Base-by-base conservation (phyloP, 2,888 invertebrate genomes). In the Drosophila kambysellisi region DNA sequence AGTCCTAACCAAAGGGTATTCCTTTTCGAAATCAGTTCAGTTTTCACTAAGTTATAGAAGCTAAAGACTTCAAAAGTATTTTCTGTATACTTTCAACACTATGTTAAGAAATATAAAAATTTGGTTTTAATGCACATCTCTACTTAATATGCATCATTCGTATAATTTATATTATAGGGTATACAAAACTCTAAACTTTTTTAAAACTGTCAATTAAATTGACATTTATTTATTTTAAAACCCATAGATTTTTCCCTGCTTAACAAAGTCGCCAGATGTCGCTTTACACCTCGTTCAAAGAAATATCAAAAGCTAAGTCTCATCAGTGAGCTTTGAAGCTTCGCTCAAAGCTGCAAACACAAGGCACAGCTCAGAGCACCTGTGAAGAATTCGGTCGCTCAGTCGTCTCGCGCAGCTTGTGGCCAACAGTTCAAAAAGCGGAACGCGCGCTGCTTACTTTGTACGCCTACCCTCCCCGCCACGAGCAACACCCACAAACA, bases 381-480 rank as follows among this genome's bases (percentile, higher is more conserved):
- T 52, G 59, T 35, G 33, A 11, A n/a, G 2, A 39, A 4, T 15
- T 30, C 37, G 70, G 70, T 25, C 53, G 81, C 63, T 88, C 81
- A 89, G 87, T 84, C 82, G 83, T 65, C 64, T 74, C 81, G 84
- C 87, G 84, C 79, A 83, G 82, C 82, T 88, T 89, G 89, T 81
- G 70, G 76, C 70, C 64, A 76, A 63, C 74, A 81, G 83, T 86
- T 70, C 61, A 46, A 72, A 61, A 63, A 51, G 79, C 76, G 72
- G 67, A 76, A 66, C 67, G 69, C 74, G 86, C 88, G 86, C 83
- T 66, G 76, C 80, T 73, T 54, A n/a, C 51, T 41, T 53, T 61
- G 57, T 32, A 56, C 59, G 76, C 64, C 67, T 52, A 48, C 63
- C 60, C 69, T 70, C 17, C 79, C 52, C 39, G 29, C 56, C 29